Evolutionary conservation across 2,797 vertebrate species (phyloP), one percentile per base, ranked within the genome.

Genomic region (Pantherophis alleghaniensis): DNA sequence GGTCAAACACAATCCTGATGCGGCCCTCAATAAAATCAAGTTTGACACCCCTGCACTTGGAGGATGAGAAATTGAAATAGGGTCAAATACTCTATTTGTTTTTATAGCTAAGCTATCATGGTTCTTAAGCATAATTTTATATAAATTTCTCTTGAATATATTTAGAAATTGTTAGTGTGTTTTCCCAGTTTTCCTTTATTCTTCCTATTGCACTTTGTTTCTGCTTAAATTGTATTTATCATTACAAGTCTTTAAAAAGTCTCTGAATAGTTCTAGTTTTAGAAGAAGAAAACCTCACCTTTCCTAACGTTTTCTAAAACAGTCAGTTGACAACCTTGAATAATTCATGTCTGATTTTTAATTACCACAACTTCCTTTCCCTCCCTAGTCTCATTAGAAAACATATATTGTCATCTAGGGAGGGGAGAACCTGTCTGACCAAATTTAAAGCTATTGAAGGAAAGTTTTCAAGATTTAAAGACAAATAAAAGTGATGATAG

Each of bases 341-440:
- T 88, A 90, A 91, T 89, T 90, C 14, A 91, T 94, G 47, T 0
- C 56, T 11, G n/a, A 42, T 13, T 93, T 94, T 96, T 96, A 96
- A 95, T 96, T 96, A 96, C 91, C 37, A 24, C 22, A 3, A 7
- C 0, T 93, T 95, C 95, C 96, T 96, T 96, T 93, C 89, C 3
- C 83, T 91, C 94, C 94, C 89, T 59, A 92, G 93, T 95, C 89
- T 92, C 9, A 5, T 91, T 88, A 93, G 0, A 42, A 66, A 87
- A 22, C 93, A 90, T 79, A 74, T n/a, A 86, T 94, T 95, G 95
- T 74, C 94, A 86, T 61, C 79, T 93, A 95, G 91, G 89, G 89
- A 92, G 83, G 93, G 86, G 89, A 88, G 83, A 89, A 79, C 93
- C 86, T n/a, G 86, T 79, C 79, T 90, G 63, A 56, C 91, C 91